Evolutionary conservation across 2,113 vertebrate species (phyloP).

Genomic region (Oryzias melastigma): DNA sequence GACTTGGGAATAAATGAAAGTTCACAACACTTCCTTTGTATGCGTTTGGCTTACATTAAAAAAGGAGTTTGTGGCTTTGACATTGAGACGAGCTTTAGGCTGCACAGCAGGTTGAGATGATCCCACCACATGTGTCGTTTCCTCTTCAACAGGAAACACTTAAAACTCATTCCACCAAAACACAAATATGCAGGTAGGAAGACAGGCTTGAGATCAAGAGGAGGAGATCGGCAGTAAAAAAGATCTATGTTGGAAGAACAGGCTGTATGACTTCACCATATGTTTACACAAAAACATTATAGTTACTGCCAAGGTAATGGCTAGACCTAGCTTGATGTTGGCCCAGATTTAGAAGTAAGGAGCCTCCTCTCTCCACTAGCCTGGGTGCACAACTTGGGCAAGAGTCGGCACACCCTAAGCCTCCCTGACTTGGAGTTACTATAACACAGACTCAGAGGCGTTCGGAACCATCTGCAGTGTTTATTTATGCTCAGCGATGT

Average conservation of each 20-base stretch:
- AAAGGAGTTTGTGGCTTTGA: neutral
- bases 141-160: slow-evolving; percentile 12
- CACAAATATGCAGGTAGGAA: slow-evolving; percentile 31
- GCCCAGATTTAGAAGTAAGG: too few relatives aligned
- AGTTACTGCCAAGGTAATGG: neutral
- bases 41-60: slow-evolving; percentile 2
- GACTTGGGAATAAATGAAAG: slow-evolving; percentile 3
- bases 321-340: too few relatives aligned
- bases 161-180: slow-evolving; percentile 14
- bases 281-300: neutral
- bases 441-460: too few relatives aligned
- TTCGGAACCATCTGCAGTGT: too few relatives aligned
- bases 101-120: slow-evolving; percentile 45
- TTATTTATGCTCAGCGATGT: too few relatives aligned
- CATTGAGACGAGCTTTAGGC: slow-evolving; percentile 6
- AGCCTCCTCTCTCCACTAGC: too few relatives aligned
- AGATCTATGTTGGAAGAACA: slow-evolving; percentile 21
- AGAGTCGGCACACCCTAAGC: too few relatives aligned
- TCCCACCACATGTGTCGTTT: slow-evolving; percentile 41
- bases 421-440: too few relatives aligned
- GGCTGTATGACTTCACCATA: slow-evolving; percentile 27
- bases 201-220: slow-evolving; percentile 23
- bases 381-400: too few relatives aligned
- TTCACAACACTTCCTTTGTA: slow-evolving; percentile 8
- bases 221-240: slow-evolving; percentile 23